Evolutionary conservation across 2,888 invertebrate genomes (phyloP), one percentile per base, ranked within the genome.

Genomic region (Chalcosyrphus nemorum): DNA sequence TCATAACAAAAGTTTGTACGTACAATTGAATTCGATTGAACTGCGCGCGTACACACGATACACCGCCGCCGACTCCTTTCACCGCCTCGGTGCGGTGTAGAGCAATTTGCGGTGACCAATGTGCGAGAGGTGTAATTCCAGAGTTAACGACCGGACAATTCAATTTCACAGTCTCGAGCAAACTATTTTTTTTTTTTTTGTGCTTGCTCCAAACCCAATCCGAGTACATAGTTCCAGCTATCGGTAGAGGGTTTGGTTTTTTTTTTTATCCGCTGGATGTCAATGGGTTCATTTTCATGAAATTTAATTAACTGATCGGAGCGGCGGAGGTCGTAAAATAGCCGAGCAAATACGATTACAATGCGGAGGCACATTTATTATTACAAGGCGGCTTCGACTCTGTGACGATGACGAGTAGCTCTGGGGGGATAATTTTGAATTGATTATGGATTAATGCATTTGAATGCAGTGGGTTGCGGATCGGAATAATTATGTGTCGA

Each of bases 211-310:
- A n/a, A n/a, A n/a, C n/a, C n/a, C n/a, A n/a, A n/a, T n/a, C n/a
- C n/a, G n/a, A n/a, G n/a, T n/a, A n/a, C n/a, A n/a, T n/a, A n/a
- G n/a, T n/a, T n/a, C n/a, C n/a, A n/a, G n/a, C n/a, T n/a, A n/a
- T n/a, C n/a, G n/a, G n/a, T n/a, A n/a, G n/a, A n/a, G n/a, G n/a
- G 21, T 63, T 63, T 63, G 17, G 56, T 50, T 68, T 45, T 57
- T 47, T 54, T 59, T 61, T 43, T 57, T 72, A 43, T 54, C 68
- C 61, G 24, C 4, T 70, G 63, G 74, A 84, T 84, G 82, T 78
- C 82, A 78, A 63, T 78, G 74, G 50, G 82, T 78, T 84, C 82
- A 78, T 68, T 78, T 84, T 84, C 74, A 84, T 84, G 82, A 84
- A 84, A 84, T 78, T 84, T 80, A 78, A 78, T 84, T 68, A 84